phyloP scores from a whole-genome alignment of 2,113 vertebrate species.

The Nyctibius bracteatus region DNA sequence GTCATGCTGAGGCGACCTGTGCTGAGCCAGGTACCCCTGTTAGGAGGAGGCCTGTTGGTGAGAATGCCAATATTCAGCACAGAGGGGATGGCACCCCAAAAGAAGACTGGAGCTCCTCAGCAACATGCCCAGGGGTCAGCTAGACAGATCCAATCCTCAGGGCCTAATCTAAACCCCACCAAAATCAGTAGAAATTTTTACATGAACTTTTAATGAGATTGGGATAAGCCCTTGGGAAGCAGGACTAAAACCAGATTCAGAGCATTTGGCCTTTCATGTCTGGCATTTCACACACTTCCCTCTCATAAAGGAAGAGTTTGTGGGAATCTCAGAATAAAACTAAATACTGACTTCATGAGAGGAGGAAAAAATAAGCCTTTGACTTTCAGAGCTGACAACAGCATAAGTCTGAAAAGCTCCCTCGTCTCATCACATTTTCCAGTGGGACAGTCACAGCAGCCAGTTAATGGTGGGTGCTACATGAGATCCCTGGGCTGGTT shows the following conservation, averaged over 20 bases:
- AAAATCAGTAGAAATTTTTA: neutral
- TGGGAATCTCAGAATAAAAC: conserved; percentile 20
- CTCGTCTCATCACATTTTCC: neutral
- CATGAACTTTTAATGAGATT: neutral
- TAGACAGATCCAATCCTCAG: neutral
- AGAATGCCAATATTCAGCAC: neutral
- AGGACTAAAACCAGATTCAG: conserved; percentile 23
- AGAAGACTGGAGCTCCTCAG: neutral
- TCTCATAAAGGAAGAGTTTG: neutral
- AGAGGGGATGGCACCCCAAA: neutral
- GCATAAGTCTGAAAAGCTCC: neutral
- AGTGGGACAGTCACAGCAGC: neutral
- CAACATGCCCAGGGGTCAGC: neutral
- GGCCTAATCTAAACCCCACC: neutral
- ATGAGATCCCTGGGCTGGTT: neutral
- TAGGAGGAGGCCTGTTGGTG: neutral
- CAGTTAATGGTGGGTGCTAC: neutral
- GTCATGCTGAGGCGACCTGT: rapidly evolving
- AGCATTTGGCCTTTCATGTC: conserved; percentile 1
- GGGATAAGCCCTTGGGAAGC: neutral
- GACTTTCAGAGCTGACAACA: neutral
- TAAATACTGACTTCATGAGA: neutral
- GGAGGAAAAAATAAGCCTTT: neutral
- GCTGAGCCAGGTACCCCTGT: neutral
- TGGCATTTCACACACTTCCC: neutral